Percentiles rank a stretch among this genome's conserved stretches.
These are phyloP conservation scores for Lamellibrachia satsuma DNA, from an alignment of 2,888 invertebrate species.

Conservation along the genomic window DNA sequence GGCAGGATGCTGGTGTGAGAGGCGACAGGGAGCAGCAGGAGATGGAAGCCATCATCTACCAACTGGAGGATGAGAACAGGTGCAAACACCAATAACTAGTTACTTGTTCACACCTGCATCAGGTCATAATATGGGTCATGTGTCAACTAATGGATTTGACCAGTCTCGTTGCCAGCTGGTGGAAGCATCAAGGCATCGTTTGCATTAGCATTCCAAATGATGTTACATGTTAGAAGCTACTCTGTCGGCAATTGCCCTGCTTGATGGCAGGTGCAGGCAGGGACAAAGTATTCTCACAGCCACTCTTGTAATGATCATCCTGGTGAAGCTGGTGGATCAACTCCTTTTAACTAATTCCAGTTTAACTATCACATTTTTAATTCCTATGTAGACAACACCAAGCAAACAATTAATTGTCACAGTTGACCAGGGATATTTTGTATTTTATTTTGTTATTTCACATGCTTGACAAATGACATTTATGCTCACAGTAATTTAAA, in stretches of 20 bases:
- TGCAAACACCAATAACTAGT: constrained; percentile 32
- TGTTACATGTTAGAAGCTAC: neutral
- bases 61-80: constrained; percentile 73
- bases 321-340: neutral
- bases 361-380: too few relatives aligned
- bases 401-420: too few relatives aligned
- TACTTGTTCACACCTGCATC: too few relatives aligned
- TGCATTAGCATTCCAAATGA: neutral
- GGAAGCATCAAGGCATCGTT: neutral
- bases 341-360: too few relatives aligned
- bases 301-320: neutral
- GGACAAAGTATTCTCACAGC: neutral
- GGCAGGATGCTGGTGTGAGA: constrained; percentile 44
- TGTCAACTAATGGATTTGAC: too few relatives aligned
- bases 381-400: too few relatives aligned
- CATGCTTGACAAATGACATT: too few relatives aligned
- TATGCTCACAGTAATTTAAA: too few relatives aligned
- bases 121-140: too few relatives aligned
- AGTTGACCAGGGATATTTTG: too few relatives aligned
- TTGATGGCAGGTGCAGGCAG: neutral
- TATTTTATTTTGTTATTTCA: too few relatives aligned
- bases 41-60: constrained; percentile 77
- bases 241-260: neutral
- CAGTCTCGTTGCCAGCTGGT: neutral
- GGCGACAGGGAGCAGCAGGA: constrained; percentile 60